Conservation (phyloP, 2,113 vertebrate species). For the Centropus unirufus region DNA sequence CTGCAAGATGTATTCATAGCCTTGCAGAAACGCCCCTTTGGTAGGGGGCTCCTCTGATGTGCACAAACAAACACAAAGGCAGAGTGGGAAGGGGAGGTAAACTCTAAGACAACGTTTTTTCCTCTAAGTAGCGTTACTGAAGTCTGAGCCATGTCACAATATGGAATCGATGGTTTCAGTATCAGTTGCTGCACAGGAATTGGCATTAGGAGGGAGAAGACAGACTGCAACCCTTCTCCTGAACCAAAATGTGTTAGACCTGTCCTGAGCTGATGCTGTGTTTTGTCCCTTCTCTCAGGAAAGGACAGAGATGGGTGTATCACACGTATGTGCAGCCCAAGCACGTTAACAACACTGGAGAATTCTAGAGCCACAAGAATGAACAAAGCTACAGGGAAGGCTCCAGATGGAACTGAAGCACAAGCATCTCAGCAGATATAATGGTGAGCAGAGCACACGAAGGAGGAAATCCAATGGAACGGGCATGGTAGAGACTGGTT, state of each 20-base stretch:
- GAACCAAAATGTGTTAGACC: not conserved
- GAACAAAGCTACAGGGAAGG: not conserved
- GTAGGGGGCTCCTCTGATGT: not conserved
- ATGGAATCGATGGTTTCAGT: not conserved
- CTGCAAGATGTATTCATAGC: not conserved
- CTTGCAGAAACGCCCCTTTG: not conserved
- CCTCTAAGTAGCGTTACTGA: not conserved
- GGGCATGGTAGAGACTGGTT: not conserved
- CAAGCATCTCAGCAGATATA: not conserved
- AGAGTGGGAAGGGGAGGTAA: fast-evolving
- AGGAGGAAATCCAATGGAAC: not conserved
- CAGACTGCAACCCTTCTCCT: not conserved
- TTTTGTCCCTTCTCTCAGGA: not conserved
- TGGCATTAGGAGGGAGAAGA: not conserved
- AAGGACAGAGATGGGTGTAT: not conserved
- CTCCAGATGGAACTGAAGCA: not conserved
- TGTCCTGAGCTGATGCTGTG: not conserved
- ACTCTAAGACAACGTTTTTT: not conserved
- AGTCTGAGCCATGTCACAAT: not conserved
- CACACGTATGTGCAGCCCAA: not conserved
- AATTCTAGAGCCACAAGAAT: not conserved
- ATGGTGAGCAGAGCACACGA: not conserved
- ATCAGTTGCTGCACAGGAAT: not conserved
- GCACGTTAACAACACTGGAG: not conserved
- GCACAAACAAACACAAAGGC: not conserved